phyloP scores from a whole-genome alignment of 1,140 invertebrate species.

The Planococcus citri region DNA sequence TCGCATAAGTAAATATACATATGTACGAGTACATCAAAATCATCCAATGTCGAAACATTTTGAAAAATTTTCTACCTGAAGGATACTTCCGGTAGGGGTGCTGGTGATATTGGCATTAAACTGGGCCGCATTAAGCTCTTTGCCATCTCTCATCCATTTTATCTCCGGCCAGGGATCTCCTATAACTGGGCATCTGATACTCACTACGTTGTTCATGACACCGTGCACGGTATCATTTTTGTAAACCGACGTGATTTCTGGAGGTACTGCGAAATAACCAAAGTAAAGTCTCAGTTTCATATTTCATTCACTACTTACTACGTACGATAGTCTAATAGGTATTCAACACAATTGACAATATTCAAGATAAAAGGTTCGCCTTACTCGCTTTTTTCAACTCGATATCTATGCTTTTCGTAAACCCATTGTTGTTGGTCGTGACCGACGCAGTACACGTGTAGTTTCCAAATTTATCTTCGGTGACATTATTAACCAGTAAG shows the following conservation, averaged over 20 bases:
- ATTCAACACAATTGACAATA: too few relatives aligned
- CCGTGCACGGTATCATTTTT: not conserved
- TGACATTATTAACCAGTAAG: not conserved
- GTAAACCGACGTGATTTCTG: not conserved
- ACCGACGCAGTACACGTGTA: not conserved
- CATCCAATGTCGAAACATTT: not conserved
- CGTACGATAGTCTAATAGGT: too few relatives aligned
- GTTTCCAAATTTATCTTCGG: not conserved
- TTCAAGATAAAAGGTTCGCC: too few relatives aligned
- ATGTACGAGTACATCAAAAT: not conserved
- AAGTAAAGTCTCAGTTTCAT: too few relatives aligned
- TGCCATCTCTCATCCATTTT: not conserved
- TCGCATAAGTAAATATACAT: too few relatives aligned
- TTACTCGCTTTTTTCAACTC: not conserved
- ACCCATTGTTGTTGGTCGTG: not conserved
- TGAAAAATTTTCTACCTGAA: too few relatives aligned
- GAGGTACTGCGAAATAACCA: not conserved
- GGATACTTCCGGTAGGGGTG: not conserved
- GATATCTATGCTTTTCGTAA: not conserved
- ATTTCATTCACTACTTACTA: too few relatives aligned
- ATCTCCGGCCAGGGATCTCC: not conserved
- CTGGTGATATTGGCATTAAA: not conserved
- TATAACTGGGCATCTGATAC: not conserved
- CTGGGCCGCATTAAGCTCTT: not conserved
- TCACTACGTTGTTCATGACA: not conserved